Evolutionary conservation across 2,113 vertebrate genomes (phyloP), one percentile per base, ranked within the genome.

Genomic region (Apodemus sylvaticus): DNA sequence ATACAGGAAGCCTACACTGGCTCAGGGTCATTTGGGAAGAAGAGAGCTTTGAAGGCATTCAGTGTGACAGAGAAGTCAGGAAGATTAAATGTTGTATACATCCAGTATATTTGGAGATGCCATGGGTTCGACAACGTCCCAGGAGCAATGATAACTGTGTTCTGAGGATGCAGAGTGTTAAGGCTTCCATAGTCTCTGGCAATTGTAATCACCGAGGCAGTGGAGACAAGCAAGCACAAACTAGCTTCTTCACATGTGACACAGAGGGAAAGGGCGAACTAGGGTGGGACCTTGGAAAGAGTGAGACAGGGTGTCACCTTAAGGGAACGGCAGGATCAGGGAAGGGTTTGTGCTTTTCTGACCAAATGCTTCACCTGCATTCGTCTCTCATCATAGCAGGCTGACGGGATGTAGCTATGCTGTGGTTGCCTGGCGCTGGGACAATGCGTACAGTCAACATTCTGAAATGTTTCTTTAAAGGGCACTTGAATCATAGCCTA

Each of bases 401-500:
- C 93, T 93, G 92, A 95, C 2, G 51, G 95, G 85, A 97, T 83
- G 94, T 53, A 85, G 92, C 82, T 96, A 22, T 71, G 94, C 92
- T 89, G 74, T 1, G 94, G 97, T 97, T 98, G 97, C 97, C 95
- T 97, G 95, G 97, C 97, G 95, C 94, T 94, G 94, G 82, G 96
- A 85, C 94, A 97, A 97, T 97, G 96, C 91, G 91, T 96, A 96
- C 97, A 97, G 91, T 96, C 97, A 98, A 97, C 97, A 97, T 79
- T 97, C 91, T 96, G 96, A 97, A 97, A 95, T 85, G n/a, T 68
- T 95, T 97, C 95, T 97, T 97, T 81, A 96, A 96, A 97, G 88
- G 95, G 89, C 94, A 94, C 97, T 97, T 97, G 97, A 97, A 96
- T 97, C 97, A 97, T 97, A 97, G 97, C 93, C 97, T 97, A 96